phyloP scores from a whole-genome alignment of 2,113 vertebrate genomes.

The Strigops habroptila region DNA sequence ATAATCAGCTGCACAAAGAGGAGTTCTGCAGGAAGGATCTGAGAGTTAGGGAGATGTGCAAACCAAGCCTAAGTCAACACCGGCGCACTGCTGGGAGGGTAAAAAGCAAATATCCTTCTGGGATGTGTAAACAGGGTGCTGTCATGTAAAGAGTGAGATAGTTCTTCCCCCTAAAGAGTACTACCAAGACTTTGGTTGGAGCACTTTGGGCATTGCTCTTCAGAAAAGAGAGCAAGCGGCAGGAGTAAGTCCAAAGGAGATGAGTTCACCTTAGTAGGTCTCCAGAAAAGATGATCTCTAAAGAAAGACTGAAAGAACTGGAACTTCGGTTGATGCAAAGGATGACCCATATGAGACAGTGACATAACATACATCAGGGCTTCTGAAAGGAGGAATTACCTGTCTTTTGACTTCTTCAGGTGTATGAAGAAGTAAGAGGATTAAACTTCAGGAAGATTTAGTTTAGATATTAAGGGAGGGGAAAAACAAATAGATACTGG shows the following conservation, averaged over 20 bases:
- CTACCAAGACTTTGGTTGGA: neutral
- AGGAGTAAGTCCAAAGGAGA: neutral
- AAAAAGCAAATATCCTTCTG: neutral
- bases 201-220: neutral
- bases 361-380: fast-evolving
- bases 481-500: neutral
- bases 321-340: neutral
- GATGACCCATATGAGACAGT: neutral
- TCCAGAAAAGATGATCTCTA: neutral
- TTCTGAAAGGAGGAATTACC: neutral
- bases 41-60: neutral
- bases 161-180: neutral
- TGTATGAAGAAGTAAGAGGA: neutral
- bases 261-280: no score
- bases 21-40: neutral
- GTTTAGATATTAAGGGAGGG: neutral
- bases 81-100: neutral
- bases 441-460: neutral
- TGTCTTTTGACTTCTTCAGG: neutral
- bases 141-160: neutral
- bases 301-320: neutral
- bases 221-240: neutral
- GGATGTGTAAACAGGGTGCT: neutral
- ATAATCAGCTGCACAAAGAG: neutral
- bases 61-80: neutral